phyloP scores from a whole-genome alignment of 2,888 invertebrate species.

The Tigriopus californicus region DNA sequence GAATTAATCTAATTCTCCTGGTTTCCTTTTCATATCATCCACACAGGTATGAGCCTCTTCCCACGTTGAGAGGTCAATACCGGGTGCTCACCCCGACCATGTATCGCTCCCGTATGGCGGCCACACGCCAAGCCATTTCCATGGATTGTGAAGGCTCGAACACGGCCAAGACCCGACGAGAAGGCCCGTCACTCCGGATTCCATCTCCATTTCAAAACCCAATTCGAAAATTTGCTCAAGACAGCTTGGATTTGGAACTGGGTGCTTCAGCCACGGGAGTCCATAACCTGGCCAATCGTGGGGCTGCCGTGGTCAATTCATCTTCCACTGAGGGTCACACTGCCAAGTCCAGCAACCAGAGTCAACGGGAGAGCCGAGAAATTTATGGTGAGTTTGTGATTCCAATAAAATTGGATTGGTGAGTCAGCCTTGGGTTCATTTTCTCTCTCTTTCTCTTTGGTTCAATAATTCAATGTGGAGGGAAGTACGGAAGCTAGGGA shows the following conservation, averaged over 20 bases:
- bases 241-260: conserved; percentile 11
- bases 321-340: neutral
- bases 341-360: neutral
- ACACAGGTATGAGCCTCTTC: too few species aligned
- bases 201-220: conserved; percentile 16
- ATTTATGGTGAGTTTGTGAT: neutral
- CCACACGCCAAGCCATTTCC: conserved; percentile 20
- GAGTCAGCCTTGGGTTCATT: neutral
- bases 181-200: neutral
- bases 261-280: conserved; percentile 13
- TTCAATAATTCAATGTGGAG: neutral
- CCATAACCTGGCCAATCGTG: neutral
- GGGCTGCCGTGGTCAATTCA: neutral
- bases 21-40: too few species aligned
- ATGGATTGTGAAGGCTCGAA: conserved; percentile 18
- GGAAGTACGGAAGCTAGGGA: too few species aligned
- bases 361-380: neutral
- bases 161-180: neutral
- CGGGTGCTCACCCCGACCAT: conserved; percentile 18
- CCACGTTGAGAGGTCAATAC: neutral
- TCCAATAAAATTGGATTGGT: neutral
- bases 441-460: neutral
- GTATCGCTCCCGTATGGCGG: conserved; percentile 16
- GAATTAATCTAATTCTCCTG: too few species aligned
- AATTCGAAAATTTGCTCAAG: neutral